These are phyloP conservation scores for Astur gentilis DNA, from an alignment of 2,113 vertebrate genomes.

Conservation along the genomic window DNA sequence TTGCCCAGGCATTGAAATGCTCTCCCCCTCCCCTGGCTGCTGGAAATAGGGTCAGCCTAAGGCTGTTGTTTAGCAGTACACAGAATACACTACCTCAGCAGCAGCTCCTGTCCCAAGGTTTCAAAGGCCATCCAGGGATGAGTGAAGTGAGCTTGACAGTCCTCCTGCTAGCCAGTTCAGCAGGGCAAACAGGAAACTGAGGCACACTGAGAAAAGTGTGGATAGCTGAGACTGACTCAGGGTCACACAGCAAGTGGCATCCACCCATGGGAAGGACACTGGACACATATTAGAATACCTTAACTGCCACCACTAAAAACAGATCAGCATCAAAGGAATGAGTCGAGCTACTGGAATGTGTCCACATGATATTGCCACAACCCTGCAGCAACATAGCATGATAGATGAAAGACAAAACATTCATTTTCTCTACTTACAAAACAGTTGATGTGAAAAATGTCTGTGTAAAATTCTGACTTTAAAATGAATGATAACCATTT, in stretches of 20 bases:
- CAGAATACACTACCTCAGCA: background rate
- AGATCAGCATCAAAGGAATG: slow-evolving; percentile 96
- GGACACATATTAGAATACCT: slow-evolving; percentile 87
- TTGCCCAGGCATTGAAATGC: background rate
- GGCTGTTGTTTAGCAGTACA: background rate
- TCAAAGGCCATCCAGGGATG: background rate
- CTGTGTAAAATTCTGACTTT: background rate
- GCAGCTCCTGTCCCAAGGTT: background rate
- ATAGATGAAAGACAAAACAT: slow-evolving; percentile 82
- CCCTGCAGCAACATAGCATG: slow-evolving; percentile 95
- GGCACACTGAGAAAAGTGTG: background rate
- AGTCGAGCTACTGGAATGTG: slow-evolving; percentile 98
- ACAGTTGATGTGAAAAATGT: background rate
- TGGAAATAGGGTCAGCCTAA: background rate
- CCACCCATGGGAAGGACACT: background rate
- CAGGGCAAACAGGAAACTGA: background rate
- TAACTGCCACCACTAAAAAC: slow-evolving; percentile 90
- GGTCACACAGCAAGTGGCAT: background rate
- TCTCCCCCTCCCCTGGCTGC: background rate
- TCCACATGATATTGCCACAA: slow-evolving; percentile 95
- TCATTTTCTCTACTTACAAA: background rate
- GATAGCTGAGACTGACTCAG: background rate
- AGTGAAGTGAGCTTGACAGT: background rate
- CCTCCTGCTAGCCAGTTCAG: background rate
- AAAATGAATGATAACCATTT: background rate